A percentile compares a stretch with the other conserved stretches of the same genome.
Evolutionary conservation across 2,888 invertebrate genomes (phyloP).

Genomic region (Caenorhabditis macrosperma): DNA sequence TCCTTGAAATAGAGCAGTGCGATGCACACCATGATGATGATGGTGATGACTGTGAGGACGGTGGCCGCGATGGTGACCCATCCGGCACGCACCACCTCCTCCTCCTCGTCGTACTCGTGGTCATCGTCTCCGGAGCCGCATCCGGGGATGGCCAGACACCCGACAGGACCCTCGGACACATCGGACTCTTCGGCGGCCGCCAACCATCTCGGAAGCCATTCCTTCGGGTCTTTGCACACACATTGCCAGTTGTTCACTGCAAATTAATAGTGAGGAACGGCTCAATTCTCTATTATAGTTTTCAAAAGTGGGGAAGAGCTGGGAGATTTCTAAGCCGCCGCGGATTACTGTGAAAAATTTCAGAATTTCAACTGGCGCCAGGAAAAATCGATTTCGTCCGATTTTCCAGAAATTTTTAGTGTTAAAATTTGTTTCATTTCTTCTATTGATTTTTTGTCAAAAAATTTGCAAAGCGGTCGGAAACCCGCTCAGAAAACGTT

Average conservation of each 20-base stretch:
- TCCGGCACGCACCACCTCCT: slow-evolving; percentile 48
- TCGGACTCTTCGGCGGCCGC: slow-evolving; percentile 68
- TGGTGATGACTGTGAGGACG: slow-evolving; percentile 72
- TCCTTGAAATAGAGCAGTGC: slow-evolving; percentile 77
- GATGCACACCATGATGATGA: slow-evolving; percentile 74
- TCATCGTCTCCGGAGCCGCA: slow-evolving; percentile 48
- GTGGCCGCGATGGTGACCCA: slow-evolving; percentile 78
- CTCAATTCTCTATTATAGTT: background rate
- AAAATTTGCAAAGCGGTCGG: no score
- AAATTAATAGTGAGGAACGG: slow-evolving; percentile 47
- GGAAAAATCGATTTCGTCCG: no score
- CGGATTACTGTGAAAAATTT: no score
- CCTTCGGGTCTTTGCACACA: slow-evolving; percentile 70
- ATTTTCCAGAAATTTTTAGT: no score
- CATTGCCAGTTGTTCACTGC: slow-evolving; percentile 77
- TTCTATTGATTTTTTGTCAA: no score
- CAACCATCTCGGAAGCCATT: slow-evolving; percentile 78
- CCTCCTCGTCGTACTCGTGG: slow-evolving; percentile 23
- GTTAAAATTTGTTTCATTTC: no score
- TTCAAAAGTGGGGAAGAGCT: no score
- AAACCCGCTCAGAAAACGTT: no score
- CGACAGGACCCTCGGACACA: slow-evolving; percentile 64
- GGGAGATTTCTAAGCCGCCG: no score
- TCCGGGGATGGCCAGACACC: slow-evolving; percentile 61
- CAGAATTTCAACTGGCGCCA: no score